Percentiles rank a stretch among this genome's conserved stretches.
These are phyloP conservation scores for Hippocampus kuda DNA, from an alignment of 2,797 vertebrate species.

Conservation along the genomic window DNA sequence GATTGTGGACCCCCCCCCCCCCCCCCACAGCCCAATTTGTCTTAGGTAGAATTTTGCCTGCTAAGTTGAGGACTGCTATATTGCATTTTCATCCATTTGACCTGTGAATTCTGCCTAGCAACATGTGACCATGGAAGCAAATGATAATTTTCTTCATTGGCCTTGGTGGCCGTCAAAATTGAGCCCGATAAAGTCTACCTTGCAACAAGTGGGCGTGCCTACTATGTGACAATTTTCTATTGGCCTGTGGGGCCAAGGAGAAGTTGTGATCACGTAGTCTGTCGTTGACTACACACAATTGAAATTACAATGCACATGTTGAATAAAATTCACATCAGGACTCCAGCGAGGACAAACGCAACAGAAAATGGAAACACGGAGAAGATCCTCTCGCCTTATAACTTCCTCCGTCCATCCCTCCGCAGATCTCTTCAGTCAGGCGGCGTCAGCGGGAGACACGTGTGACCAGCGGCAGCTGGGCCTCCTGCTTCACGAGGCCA, in stretches of 20 bases:
- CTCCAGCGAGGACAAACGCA: neutral
- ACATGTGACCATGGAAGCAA: neutral
- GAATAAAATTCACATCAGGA: too few relatives aligned
- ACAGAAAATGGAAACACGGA: neutral
- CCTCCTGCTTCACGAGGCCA: slow-evolving; percentile 87
- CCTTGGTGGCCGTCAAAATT: neutral
- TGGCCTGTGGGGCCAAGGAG: too few relatives aligned
- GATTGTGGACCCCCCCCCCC: too few relatives aligned
- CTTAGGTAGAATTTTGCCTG: too few relatives aligned
- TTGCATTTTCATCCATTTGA: too few relatives aligned
- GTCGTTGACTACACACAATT: too few relatives aligned
- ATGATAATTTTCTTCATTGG: too few relatives aligned
- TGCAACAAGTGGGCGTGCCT: neutral
- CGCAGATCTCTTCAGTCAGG: slow-evolving; percentile 88
- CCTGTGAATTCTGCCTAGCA: neutral
- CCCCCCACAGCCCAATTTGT: too few relatives aligned
- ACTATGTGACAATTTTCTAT: too few relatives aligned
- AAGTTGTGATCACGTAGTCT: too few relatives aligned
- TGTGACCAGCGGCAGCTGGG: slow-evolving; percentile 92
- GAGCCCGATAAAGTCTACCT: neutral
- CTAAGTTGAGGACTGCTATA: too few relatives aligned
- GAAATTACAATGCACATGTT: too few relatives aligned
- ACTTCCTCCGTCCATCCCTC: neutral
- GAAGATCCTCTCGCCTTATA: neutral
- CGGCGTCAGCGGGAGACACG: slow-evolving; percentile 79